Evolutionary conservation across 2,113 vertebrate genomes (phyloP).

Genomic region (Hydrolagus affinis): DNA sequence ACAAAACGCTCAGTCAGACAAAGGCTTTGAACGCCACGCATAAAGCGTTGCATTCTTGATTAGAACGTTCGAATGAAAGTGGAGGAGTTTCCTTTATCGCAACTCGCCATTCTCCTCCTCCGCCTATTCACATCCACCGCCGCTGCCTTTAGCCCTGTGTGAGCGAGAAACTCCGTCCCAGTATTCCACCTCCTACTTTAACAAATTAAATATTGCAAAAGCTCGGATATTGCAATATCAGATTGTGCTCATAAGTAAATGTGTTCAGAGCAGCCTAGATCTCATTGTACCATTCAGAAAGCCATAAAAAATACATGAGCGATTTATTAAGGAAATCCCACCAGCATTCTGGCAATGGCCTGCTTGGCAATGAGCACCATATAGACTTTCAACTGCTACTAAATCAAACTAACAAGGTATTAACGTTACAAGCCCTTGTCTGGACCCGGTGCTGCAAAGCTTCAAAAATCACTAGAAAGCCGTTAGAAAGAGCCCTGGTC

Average conservation of each 20-base stretch:
- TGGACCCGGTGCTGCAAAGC: too few relatives aligned
- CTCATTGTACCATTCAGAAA: not conserved
- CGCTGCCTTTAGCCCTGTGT: not conserved
- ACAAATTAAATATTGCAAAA: not conserved
- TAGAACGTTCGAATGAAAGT: slow-evolving; percentile 17
- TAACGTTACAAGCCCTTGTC: too few relatives aligned
- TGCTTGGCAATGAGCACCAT: not conserved
- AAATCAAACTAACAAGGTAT: not conserved
- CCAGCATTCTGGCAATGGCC: not conserved
- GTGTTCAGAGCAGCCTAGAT: too few relatives aligned
- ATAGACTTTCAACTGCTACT: not conserved
- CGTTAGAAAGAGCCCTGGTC: not conserved
- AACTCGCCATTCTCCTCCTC: not conserved
- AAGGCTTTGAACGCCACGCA: not conserved
- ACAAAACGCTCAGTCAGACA: not conserved
- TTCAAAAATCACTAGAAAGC: not conserved
- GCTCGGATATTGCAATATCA: not conserved
- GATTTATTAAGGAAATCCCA: slow-evolving; percentile 12
- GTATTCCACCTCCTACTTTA: not conserved
- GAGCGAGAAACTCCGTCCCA: not conserved
- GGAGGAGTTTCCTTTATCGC: slow-evolving; percentile 17
- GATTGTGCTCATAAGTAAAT: not conserved
- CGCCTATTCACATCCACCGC: too few relatives aligned
- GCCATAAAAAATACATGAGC: not conserved
- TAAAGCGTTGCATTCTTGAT: not conserved